Base-by-base conservation (phyloP, 2,113 vertebrate genomes). In the Zosterops lateralis region DNA sequence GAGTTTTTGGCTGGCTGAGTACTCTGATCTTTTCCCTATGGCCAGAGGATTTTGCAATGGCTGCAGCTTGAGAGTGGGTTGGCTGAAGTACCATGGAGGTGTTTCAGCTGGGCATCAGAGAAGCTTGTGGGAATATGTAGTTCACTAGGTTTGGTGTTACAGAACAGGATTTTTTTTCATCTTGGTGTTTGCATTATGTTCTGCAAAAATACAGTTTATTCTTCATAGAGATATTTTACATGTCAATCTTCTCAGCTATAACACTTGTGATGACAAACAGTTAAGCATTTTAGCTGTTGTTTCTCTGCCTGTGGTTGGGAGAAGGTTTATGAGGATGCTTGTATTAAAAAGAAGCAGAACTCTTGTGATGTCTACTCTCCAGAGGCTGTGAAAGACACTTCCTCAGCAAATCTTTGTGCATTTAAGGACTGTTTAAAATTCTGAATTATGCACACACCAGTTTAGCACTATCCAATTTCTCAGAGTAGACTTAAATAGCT, bases 401-500 rank as follows among this genome's bases (percentile, higher is more conserved):
- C 61, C 36, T 90, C 76, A 85, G 90, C 86, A 72, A 48, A 83
- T 94, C 92, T 89, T 95, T 29, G 7, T 89, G 62, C 66, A 50
- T 87, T 90, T 91, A 90, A 93, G 71, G 60, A 75, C 54, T 50
- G 5, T 61, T 89, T 87, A 65, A 81, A 71, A 54, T 95, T 81
- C 58, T 58, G 71, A 91, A 18, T 90, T 91, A 71, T 24, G 54
- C 36, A 76, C 22, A 71, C 58, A 76, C 32, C 48, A 80, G 50
- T 84, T 96, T 94, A 94, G 68, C 53, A 32, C 54, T 94, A 88
- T 47, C 42, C 42, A 73, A 56, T 64, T 92, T 92, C 93, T 74
- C 64, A 92, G 92, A 73, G 28, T 68, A 32, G 61, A 67, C 84
- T 92, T 74, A 88, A 94, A 90, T 93, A 80, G 91, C 90, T 74